phyloP scores from a whole-genome alignment of 1,140 invertebrate genomes.

The Nasonia vitripennis region DNA sequence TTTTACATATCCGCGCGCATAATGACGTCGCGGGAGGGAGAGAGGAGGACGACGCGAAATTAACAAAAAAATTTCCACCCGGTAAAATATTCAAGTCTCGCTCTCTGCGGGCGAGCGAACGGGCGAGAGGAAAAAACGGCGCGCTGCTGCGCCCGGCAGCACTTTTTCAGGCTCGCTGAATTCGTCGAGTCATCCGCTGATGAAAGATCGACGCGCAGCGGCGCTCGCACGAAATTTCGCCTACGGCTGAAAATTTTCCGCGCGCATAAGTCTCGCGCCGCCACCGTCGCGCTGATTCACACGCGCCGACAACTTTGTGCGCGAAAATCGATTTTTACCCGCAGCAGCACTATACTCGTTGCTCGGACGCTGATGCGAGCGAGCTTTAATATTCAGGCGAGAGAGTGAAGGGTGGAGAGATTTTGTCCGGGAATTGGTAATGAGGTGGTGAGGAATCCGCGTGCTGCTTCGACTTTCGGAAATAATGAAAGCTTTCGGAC shows the following conservation, averaged over 20 bases:
- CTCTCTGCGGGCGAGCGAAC: background rate
- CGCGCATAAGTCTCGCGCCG: constrained; percentile 22
- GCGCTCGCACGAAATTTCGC: constrained; percentile 38
- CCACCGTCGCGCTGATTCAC: constrained; percentile 26
- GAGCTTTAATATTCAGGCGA: background rate
- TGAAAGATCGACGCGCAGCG: constrained; percentile 50
- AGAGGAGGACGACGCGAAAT: constrained; percentile 12
- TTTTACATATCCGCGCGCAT: background rate
- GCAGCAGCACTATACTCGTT: too few relatives aligned
- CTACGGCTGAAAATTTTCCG: constrained; percentile 47
- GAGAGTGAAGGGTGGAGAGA: background rate
- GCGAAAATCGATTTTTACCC: constrained; percentile 32
- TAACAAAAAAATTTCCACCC: constrained; percentile 35
- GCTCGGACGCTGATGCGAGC: background rate
- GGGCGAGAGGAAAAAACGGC: constrained; percentile 15
- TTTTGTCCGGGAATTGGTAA: constrained; percentile 35
- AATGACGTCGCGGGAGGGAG: background rate
- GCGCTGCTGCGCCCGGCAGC: constrained; percentile 21
- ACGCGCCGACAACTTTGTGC: constrained; percentile 19
- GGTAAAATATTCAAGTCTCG: constrained; percentile 42
- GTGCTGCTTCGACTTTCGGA: background rate
- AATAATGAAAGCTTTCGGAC: too few relatives aligned
- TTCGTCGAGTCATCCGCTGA: constrained; percentile 51
- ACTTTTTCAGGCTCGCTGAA: constrained; percentile 50
- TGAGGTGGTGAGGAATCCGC: background rate